A percentile compares a stretch with the other conserved stretches of the same genome.
Conservation (phyloP, 2,888 invertebrate genomes). For the Tortrix viridana region DNA sequence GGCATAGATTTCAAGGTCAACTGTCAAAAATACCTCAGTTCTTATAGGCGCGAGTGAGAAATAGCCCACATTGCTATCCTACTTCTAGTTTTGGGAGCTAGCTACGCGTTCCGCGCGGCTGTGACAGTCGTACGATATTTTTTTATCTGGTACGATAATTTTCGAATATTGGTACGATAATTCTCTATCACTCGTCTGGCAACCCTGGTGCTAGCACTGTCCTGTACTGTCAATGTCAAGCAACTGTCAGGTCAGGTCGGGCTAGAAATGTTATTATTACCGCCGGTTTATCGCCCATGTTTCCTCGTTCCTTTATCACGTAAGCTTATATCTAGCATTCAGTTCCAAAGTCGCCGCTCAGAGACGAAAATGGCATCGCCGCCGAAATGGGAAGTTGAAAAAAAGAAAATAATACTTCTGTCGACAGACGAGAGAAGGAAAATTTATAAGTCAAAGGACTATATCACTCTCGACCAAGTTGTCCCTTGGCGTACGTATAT, state of each 20-base stretch:
- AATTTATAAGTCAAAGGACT: constrained; percentile 70
- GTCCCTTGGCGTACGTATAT: constrained; percentile 84
- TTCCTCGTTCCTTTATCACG: constrained; percentile 40
- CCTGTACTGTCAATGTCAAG: too few relatives aligned
- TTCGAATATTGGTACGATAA: too few relatives aligned
- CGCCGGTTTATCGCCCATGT: constrained; percentile 42
- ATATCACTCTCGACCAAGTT: constrained; percentile 71
- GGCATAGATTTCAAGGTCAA: too few relatives aligned
- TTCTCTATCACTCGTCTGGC: too few relatives aligned
- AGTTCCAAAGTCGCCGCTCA: constrained; percentile 40
- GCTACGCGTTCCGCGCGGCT: too few relatives aligned
- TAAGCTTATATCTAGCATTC: constrained; percentile 24
- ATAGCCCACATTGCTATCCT: too few relatives aligned
- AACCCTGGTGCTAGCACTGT: too few relatives aligned
- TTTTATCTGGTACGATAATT: too few relatives aligned
- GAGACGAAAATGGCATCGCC: constrained; percentile 68
- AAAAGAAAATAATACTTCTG: constrained; percentile 80
- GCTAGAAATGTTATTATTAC: constrained; percentile 43
- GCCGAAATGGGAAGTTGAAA: constrained; percentile 76
- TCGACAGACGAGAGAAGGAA: constrained; percentile 81
- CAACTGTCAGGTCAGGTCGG: constrained; percentile 23
- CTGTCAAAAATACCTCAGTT: too few relatives aligned
- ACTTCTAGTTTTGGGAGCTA: too few relatives aligned
- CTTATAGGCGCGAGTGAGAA: too few relatives aligned
- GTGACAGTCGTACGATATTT: too few relatives aligned